A percentile compares a stretch with the other conserved stretches of the same genome.
These are phyloP conservation scores for Orthochromis malagaraziensis DNA, from an alignment of 2,113 vertebrate genomes.

Conservation along the genomic window DNA sequence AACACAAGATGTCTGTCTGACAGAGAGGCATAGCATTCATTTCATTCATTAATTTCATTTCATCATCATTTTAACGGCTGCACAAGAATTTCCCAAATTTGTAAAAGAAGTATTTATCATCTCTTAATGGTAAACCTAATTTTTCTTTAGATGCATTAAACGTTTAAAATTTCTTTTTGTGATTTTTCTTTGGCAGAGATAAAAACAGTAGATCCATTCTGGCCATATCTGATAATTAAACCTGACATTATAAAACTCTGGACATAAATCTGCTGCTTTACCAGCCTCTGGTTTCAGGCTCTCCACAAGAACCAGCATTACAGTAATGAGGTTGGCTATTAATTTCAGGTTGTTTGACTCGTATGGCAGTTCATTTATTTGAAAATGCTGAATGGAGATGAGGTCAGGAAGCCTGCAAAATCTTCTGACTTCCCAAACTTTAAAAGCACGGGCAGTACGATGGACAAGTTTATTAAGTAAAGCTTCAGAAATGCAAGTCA, in stretches of 20 bases:
- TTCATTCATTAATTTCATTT: not conserved
- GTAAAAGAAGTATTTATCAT: not conserved
- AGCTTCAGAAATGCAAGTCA: not conserved
- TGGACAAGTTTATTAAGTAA: not conserved
- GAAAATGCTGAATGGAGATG: not conserved
- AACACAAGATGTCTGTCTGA: not conserved
- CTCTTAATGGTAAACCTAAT: not conserved
- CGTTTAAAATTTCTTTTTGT: not conserved
- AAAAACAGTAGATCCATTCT: not conserved
- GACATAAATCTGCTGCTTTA: not conserved
- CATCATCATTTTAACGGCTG: not conserved
- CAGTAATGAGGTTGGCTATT: not conserved
- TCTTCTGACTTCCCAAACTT: not conserved
- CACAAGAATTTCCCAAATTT: not conserved
- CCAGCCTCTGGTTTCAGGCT: accelerated
- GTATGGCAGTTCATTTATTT: accelerated
- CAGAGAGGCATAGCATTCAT: accelerated
- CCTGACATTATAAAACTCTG: not conserved
- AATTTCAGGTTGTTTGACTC: not conserved
- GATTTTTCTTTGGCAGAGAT: not conserved
- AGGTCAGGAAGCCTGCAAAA: not conserved
- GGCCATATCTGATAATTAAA: accelerated
- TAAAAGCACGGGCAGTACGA: not conserved
- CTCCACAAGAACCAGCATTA: not conserved
- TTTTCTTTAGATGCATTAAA: not conserved